Evolutionary conservation across 2,797 vertebrate genomes (phyloP).

Genomic region (Arvicola amphibius): DNA sequence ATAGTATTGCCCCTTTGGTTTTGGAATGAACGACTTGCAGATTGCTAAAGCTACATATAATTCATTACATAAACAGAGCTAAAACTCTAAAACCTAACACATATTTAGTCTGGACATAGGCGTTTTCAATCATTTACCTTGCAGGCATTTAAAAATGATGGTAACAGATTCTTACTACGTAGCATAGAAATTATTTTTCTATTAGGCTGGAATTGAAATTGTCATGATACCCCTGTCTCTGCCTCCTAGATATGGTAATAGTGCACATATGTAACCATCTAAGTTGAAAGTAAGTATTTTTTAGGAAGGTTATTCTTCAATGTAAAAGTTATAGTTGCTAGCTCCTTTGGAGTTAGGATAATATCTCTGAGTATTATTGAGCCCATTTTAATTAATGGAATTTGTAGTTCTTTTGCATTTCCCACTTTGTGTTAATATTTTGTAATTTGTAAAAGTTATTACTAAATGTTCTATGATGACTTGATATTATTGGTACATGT

Average conservation of each 20-base stretch:
- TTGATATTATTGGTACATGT: neutral
- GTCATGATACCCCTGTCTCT: neutral
- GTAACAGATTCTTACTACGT: neutral
- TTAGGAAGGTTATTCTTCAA: neutral
- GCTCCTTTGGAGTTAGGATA: neutral
- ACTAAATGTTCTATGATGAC: neutral
- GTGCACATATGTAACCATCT: neutral
- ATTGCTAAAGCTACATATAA: neutral
- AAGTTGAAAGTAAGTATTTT: conserved; percentile 2
- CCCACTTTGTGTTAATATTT: neutral
- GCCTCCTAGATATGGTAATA: neutral
- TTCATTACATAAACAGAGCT: neutral
- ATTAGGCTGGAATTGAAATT: neutral
- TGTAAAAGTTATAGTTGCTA: neutral
- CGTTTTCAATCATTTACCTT: neutral
- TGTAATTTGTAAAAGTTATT: conserved; percentile 11
- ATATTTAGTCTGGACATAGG: neutral
- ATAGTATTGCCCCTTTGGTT: neutral
- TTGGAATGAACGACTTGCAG: neutral
- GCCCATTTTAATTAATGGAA: neutral
- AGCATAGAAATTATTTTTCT: too few relatives aligned
- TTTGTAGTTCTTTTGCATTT: neutral
- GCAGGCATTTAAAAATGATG: neutral
- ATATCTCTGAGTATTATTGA: neutral
- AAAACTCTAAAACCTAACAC: neutral